phyloP scores from a whole-genome alignment of 1,140 invertebrate genomes.

The Drepana arcuata region DNA sequence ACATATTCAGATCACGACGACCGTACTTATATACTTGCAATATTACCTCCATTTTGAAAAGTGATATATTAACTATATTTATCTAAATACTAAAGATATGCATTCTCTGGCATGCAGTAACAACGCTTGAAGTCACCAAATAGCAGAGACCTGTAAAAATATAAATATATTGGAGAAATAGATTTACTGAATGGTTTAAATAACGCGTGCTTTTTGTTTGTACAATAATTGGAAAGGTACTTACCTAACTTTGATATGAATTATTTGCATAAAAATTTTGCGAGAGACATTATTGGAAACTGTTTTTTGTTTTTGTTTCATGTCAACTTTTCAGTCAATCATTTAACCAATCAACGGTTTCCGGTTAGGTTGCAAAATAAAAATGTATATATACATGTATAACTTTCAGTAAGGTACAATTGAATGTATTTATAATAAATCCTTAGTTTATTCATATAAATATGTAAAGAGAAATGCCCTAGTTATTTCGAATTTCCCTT shows the following conservation, averaged over 20 bases:
- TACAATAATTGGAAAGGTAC: slow-evolving; percentile 6
- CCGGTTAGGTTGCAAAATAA: too few species aligned
- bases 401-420: too few species aligned
- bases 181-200: too few species aligned
- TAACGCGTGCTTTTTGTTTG: too few species aligned
- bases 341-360: too few species aligned
- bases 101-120: slow-evolving; percentile 23
- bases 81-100: slow-evolving; percentile 1
- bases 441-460: too few species aligned
- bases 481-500: too few species aligned
- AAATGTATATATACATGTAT: too few species aligned
- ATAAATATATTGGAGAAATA: slow-evolving; percentile 21
- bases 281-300: slow-evolving; percentile 43
- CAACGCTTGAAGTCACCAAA: slow-evolving; percentile 18
- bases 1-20: slow-evolving; percentile 2
- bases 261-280: slow-evolving; percentile 53
- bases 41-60: slow-evolving; percentile 43
- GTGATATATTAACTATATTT: slow-evolving; percentile 6
- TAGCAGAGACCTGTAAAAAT: slow-evolving; percentile 24
- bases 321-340: slow-evolving; percentile 20
- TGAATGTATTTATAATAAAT: too few species aligned
- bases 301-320: slow-evolving; percentile 56
- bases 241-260: slow-evolving; percentile 24
- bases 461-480: too few species aligned
- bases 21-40: neutral